Base-by-base conservation (phyloP, 1,140 invertebrate genomes). In the Liolophura sinensis region DNA sequence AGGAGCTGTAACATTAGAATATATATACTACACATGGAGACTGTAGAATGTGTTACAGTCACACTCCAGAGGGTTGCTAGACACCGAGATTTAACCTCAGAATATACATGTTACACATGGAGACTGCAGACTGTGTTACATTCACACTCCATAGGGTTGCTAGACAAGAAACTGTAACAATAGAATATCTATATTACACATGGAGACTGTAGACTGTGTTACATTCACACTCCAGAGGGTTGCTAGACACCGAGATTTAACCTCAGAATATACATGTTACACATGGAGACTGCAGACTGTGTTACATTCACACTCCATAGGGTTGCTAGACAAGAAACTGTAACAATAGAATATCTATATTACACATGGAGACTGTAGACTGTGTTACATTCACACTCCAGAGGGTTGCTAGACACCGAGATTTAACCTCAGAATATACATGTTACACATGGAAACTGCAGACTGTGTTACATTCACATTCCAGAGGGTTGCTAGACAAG, bases 91-190 rank as follows among this genome's bases (percentile, higher is more conserved):
- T 18, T 20, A 52, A 22, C 51, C 27, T 20, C 18, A 62, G 47
- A 5, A 16, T 15, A 27, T 14, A 27, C 20, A 50, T 16, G 27
- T 51, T 16, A 52, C 16, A 50, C 22, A 51, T 51, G 27, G 18
- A 27, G 18, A 51, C 24, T 52, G 24, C 24, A 51, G 62, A 31
- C 54, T 4, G 66, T 68, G 60, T 65, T 64, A 69, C 64, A 69
- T 25, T 25, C 46, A 40, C 31, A 40, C 31, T 40, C 9, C 3
- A 40, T 3, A 40, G 3, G 9, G 31, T 9, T 9, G 3, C 31
- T 40, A 40, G 31, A 40, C 31, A 40, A 9, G 31, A 9, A 40
- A 9, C 31, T 40, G 31, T 40, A 9, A 40, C 31, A 40, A 9
- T 40, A 5, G 31, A 40, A 9, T 14, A 47, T 48, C 46, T 25